Conservation (phyloP, 92 coral and sea anemone genomes). For the Epizoanthus illoricatus region DNA sequence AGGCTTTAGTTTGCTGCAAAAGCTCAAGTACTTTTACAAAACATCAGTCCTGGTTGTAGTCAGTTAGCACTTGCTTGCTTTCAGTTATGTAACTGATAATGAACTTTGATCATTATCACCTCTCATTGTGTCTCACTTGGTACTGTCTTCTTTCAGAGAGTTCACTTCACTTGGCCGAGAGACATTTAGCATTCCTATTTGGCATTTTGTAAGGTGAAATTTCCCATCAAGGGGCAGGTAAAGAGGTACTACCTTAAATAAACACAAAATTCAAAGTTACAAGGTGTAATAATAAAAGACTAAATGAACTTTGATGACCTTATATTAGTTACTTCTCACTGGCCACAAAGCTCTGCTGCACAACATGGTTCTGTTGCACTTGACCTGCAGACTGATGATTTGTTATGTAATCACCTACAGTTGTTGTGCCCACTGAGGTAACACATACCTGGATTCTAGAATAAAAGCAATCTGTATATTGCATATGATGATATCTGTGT, state of each 20-base stretch:
- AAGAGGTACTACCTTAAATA: slow-evolving; percentile 37
- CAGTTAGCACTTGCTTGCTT: too few relatives aligned
- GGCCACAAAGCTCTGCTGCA: slow-evolving; percentile 43
- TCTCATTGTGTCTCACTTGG: slow-evolving; percentile 44
- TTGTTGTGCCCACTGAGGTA: too few relatives aligned
- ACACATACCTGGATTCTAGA: too few relatives aligned
- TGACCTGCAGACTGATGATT: too few relatives aligned
- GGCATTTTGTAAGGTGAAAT: slow-evolving; percentile 43
- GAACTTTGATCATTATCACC: slow-evolving; percentile 19
- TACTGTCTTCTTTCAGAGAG: slow-evolving; percentile 45
- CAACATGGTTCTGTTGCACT: slow-evolving; percentile 9
- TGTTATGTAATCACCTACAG: too few relatives aligned
- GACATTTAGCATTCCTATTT: slow-evolving; percentile 48
- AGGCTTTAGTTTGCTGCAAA: too few relatives aligned
- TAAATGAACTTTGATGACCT: slow-evolving; percentile 4
- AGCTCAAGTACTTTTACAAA: too few relatives aligned
- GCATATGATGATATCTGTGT: too few relatives aligned
- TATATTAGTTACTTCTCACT: neutral
- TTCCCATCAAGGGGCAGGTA: slow-evolving; percentile 44
- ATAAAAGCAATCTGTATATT: too few relatives aligned
- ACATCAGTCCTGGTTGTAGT: too few relatives aligned
- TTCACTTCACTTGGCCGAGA: slow-evolving; percentile 44
- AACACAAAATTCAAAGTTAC: slow-evolving; percentile 31
- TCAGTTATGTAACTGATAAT: too few relatives aligned
- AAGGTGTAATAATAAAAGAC: slow-evolving; percentile 16